Conservation (phyloP, 2,113 vertebrate genomes). For the Telmatochromis bifrenatus region DNA sequence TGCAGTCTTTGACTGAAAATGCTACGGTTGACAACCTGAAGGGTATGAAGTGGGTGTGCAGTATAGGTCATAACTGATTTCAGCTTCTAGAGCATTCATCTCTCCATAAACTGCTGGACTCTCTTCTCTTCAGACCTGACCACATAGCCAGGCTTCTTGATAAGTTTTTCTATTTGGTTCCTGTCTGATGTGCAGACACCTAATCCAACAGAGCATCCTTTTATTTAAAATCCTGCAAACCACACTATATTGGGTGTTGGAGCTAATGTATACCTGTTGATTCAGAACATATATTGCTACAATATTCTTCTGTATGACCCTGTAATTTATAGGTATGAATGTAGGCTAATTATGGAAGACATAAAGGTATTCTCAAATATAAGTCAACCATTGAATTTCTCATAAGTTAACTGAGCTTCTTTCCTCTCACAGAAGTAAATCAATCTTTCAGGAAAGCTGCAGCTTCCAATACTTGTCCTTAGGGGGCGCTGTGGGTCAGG, state of each 20-base stretch:
- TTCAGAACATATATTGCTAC: neutral
- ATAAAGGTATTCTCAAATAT: neutral
- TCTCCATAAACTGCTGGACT: neutral
- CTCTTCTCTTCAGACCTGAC: neutral
- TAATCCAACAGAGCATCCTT: neutral
- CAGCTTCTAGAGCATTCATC: neutral
- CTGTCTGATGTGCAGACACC: neutral
- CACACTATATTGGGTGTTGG: neutral
- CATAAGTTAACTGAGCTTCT: neutral
- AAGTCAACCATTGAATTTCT: neutral
- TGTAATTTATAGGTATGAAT: neutral
- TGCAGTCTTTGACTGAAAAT: neutral
- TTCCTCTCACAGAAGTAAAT: neutral
- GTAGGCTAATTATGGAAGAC: neutral
- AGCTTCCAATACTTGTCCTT: neutral
- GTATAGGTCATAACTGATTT: accelerated
- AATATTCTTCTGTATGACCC: neutral
- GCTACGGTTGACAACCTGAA: neutral
- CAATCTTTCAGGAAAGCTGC: neutral
- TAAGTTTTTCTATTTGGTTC: neutral
- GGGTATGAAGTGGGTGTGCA: neutral
- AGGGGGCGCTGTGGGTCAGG: slow-evolving; percentile 34
- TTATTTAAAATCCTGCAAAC: neutral
- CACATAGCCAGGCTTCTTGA: neutral
- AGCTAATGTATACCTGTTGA: neutral